Base-by-base conservation (phyloP, 1,140 invertebrate species). In the Paracyclopina nana region DNA sequence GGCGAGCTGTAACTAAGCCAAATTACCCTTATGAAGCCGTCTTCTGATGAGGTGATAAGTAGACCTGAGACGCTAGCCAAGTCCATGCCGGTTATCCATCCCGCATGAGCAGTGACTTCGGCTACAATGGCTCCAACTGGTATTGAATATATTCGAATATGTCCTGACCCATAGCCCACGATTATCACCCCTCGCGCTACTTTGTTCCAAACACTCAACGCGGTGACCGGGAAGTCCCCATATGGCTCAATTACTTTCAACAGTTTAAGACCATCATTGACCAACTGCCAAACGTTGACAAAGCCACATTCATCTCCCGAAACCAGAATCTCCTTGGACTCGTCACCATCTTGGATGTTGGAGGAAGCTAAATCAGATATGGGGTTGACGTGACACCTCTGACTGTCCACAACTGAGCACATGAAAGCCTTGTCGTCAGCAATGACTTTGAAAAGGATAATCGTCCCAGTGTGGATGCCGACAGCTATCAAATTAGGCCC, bases 191-290 rank as follows among this genome's bases (percentile, higher is more conserved):
- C 45, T 31, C 28, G 45, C 22, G 25, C 20, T 2, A 48, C 27
- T 48, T 48, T 48, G 30, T 48, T 48, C 45, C 45, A 48, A 4
- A 48, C 18, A 14, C 45, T 28, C 25, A 48, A 28, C 24, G 45
- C 45, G 9, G 45, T 48, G 4, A 48, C 45, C 8, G 45, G 45
- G 18, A 16, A 28, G n/a, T 28, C 28, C 25, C 30, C 27, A 48
- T 22, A 14, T 5, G 45, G 6, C 25, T 48, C 45, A 5, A 48
- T 28, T 11, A 28, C 6, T 4, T 48, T 24, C 2, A 8, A 8
- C 27, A 48, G 30, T 16, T 14, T 29, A 8, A 16, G 25, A 3
- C 26, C 25, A 27, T 11, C 2, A 14, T 14, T n/a, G n/a, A n/a
- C 27, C 45, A 48, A 30, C 4, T 48, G 25, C 45, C 45, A 48